phyloP scores from a whole-genome alignment of 2,113 vertebrate species.

The Sprattus sprattus region DNA sequence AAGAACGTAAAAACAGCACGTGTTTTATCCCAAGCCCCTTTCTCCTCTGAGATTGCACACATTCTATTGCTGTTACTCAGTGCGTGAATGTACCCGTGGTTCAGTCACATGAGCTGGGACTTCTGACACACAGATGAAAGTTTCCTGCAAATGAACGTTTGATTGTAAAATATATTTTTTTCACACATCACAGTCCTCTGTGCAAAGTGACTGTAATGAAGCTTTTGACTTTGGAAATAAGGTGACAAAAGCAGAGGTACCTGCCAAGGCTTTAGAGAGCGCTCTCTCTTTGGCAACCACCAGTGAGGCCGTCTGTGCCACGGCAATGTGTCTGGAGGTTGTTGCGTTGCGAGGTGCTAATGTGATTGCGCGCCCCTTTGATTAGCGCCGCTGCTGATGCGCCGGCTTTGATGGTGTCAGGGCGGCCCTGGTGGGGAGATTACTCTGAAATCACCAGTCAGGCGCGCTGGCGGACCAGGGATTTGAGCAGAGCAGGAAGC shows the following conservation, averaged over 20 bases:
- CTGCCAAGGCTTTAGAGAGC: constrained; percentile 4
- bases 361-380: constrained; percentile 66
- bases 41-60: neutral
- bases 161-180: neutral
- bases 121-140: neutral
- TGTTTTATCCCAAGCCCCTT: neutral
- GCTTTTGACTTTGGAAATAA: neutral
- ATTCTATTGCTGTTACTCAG: neutral
- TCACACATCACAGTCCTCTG: neutral
- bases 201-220: neutral
- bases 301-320: neutral
- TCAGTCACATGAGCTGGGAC: neutral
- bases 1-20: neutral
- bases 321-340: constrained; percentile 24
- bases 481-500: constrained; percentile 61
- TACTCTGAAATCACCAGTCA: constrained; percentile 61
- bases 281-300: neutral
- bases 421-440: constrained; percentile 67
- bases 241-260: neutral
- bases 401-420: constrained; percentile 71
- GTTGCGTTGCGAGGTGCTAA: constrained; percentile 57
- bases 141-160: neutral
- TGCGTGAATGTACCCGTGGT: neutral
- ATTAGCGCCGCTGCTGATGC: constrained; percentile 75
- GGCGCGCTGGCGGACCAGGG: constrained; percentile 62